Conservation (phyloP, 2,113 vertebrate species). For the Rhineura floridana region DNA sequence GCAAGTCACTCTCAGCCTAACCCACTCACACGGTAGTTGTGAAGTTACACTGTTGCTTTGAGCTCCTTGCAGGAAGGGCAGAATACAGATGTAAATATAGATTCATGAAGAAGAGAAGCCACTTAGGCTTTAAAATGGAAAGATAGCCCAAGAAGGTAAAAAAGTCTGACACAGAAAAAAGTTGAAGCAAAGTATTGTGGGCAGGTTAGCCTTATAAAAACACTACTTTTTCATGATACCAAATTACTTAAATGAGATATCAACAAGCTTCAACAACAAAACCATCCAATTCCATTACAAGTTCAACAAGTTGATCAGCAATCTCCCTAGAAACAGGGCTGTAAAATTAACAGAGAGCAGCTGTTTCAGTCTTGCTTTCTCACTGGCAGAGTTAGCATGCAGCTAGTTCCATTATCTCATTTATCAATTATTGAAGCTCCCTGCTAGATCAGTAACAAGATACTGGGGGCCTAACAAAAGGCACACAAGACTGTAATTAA, state of each 20-base stretch:
- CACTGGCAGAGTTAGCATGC: conserved; percentile 43
- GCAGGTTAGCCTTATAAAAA: conserved; percentile 46
- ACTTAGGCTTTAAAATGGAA: background rate
- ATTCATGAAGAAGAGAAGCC: background rate
- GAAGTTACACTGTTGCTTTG: background rate
- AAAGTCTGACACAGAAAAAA: background rate
- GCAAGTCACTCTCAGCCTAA: background rate
- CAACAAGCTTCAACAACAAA: conserved; percentile 41
- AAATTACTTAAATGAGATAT: conserved; percentile 55
- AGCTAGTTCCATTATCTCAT: conserved; percentile 57
- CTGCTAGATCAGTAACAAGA: conserved; percentile 68
- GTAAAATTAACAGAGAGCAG: conserved; percentile 50
- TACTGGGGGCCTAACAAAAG: conserved; percentile 55
- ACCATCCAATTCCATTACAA: conserved; percentile 19
- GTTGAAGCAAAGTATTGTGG: conserved; percentile 41
- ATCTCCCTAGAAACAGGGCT: conserved; percentile 65
- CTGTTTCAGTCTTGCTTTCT: conserved; percentile 46
- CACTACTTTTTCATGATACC: conserved; percentile 44
- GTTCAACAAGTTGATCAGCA: conserved; percentile 49
- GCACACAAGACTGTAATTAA: conserved; percentile 63
- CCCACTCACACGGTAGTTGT: background rate
- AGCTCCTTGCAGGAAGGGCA: background rate
- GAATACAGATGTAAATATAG: conserved; percentile 11
- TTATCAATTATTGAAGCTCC: conserved; percentile 71
- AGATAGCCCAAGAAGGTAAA: background rate